Conservation (phyloP, 2,888 invertebrate species). For the Belgica antarctica region DNA sequence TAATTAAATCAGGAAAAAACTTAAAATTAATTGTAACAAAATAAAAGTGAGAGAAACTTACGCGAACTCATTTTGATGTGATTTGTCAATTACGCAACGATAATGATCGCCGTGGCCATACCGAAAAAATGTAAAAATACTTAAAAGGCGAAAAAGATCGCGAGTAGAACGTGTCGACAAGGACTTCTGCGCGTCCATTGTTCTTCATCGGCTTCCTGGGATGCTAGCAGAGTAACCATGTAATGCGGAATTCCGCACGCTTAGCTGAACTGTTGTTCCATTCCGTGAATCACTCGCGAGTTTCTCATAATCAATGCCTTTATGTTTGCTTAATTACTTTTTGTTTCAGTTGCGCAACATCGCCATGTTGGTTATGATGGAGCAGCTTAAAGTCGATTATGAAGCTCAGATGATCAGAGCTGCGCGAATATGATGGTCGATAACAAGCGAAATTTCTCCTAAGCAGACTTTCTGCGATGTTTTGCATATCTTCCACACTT, state of each 20-base stretch:
- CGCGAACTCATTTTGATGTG: neutral
- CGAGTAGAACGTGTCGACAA: too few species aligned
- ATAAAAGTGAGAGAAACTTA: neutral
- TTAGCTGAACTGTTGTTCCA: too few species aligned
- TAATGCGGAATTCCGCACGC: conserved; percentile 10
- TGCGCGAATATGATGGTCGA: too few species aligned
- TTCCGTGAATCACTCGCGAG: neutral
- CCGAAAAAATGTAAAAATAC: too few species aligned
- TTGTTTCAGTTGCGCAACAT: neutral
- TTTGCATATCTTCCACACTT: neutral
- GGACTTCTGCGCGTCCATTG: neutral
- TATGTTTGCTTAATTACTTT: neutral
- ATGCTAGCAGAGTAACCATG: neutral
- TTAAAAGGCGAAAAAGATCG: conserved; percentile 1
- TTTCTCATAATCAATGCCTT: conserved; percentile 20
- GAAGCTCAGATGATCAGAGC: conserved; percentile 2
- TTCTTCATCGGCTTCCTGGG: neutral
- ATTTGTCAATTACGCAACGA: neutral
- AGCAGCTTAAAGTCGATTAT: neutral
- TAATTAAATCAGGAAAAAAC: too few species aligned
- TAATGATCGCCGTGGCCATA: too few species aligned
- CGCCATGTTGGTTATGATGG: neutral
- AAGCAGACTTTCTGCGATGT: too few species aligned
- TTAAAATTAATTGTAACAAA: too few species aligned
- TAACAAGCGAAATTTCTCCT: too few species aligned